Percentiles rank a stretch among this genome's conserved stretches.
These are phyloP conservation scores for Lerema accius DNA, from an alignment of 1,140 invertebrate genomes.

Conservation along the genomic window DNA sequence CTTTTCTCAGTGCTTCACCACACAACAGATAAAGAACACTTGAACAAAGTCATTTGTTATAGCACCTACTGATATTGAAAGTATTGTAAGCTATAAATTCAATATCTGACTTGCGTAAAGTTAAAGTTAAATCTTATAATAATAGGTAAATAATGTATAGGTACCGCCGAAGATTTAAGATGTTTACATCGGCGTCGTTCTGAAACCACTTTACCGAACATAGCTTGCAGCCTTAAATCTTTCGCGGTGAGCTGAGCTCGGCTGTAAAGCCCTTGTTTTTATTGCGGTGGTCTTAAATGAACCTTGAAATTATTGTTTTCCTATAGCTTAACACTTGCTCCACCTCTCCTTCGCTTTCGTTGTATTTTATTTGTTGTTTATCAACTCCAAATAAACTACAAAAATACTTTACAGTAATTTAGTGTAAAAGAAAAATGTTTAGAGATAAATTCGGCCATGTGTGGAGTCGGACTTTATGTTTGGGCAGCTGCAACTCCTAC, in stretches of 20 bases:
- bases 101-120: too few species aligned
- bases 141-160: not conserved
- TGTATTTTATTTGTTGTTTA: not conserved
- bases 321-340: constrained; percentile 18
- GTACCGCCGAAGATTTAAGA: constrained; percentile 19
- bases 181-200: constrained; percentile 40
- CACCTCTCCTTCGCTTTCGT: constrained; percentile 6
- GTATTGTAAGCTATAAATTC: too few species aligned
- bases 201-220: constrained; percentile 45
- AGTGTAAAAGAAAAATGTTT: not conserved
- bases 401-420: not conserved
- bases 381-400: constrained; percentile 9
- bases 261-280: constrained; percentile 51
- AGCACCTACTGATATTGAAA: too few species aligned
- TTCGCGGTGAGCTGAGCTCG: constrained; percentile 51
- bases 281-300: constrained; percentile 40
- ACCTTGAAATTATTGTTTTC: constrained; percentile 36
- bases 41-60: too few species aligned
- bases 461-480: too few species aligned
- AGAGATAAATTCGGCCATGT: too few species aligned
- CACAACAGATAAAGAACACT: too few species aligned
- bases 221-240: constrained; percentile 58
- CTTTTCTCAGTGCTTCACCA: too few species aligned
- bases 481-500: too few species aligned
- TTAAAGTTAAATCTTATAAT: too few species aligned